A percentile compares a stretch with the other conserved stretches of the same genome.
Evolutionary conservation across 1,140 invertebrate genomes (phyloP).

Genomic region (Aphaenogaster floridana): DNA sequence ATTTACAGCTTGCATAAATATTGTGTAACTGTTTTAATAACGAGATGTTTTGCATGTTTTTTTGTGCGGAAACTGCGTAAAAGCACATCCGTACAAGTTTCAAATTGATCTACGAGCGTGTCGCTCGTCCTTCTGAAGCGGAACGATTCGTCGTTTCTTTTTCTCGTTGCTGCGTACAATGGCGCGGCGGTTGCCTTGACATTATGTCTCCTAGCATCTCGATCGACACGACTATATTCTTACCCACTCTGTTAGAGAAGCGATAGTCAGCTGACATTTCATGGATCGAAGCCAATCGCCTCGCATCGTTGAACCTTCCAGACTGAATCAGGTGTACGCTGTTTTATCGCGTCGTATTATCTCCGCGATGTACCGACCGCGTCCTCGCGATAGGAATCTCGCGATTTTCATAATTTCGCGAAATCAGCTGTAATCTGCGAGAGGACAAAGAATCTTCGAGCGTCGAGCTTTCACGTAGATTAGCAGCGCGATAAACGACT

Average conservation of each 20-base stretch:
- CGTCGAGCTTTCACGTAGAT: constrained; percentile 15
- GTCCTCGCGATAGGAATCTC: constrained; percentile 41
- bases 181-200: constrained; percentile 71
- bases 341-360: constrained; percentile 49
- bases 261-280: constrained; percentile 76
- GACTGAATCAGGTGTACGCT: constrained; percentile 67
- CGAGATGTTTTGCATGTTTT: neutral
- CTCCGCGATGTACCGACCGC: constrained; percentile 27
- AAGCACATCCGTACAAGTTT: neutral
- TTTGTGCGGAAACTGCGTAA: neutral
- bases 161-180: constrained; percentile 56
- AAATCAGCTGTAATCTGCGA: constrained; percentile 36
- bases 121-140: constrained; percentile 45
- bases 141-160: constrained; percentile 61
- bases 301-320: constrained; percentile 65
- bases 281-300: constrained; percentile 67
- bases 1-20: neutral
- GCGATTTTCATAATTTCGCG: constrained; percentile 59
- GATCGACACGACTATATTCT: constrained; percentile 42
- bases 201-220: constrained; percentile 71
- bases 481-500: constrained; percentile 24
- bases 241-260: constrained; percentile 60
- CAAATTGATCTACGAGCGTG: neutral
- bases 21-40: neutral
- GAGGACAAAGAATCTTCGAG: constrained; percentile 39